Evolutionary conservation across 92 coral and sea anemone species (phyloP).

Genomic region (Phymanthus crucifer): DNA sequence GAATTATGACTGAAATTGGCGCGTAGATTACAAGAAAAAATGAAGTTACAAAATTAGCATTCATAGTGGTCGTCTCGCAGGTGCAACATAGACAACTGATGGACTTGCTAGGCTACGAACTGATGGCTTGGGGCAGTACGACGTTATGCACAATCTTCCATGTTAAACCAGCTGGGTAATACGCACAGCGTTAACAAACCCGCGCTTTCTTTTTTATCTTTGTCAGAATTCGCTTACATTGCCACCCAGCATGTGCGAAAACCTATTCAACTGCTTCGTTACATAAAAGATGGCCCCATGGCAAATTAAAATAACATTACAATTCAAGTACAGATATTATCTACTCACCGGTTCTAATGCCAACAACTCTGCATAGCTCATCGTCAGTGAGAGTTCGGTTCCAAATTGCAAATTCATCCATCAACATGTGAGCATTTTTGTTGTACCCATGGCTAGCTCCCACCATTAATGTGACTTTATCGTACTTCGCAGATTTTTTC

Average conservation of each 20-base stretch:
- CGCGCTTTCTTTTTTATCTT: neutral
- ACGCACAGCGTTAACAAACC: neutral
- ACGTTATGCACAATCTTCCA: too few species aligned
- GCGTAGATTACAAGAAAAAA: too few species aligned
- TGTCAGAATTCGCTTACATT: neutral
- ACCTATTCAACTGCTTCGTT: neutral
- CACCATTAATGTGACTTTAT: conserved; percentile 52
- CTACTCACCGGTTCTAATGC: conserved; percentile 71
- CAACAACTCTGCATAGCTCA: conserved; percentile 59
- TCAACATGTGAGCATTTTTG: conserved; percentile 61
- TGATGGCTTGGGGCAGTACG: too few species aligned
- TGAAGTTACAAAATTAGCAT: too few species aligned
- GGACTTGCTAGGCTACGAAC: too few species aligned
- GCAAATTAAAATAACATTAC: conserved; percentile 10
- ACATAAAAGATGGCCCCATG: neutral
- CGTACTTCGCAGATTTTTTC: neutral
- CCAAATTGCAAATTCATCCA: conserved; percentile 97
- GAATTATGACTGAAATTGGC: too few species aligned
- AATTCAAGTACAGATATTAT: neutral
- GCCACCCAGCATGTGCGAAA: neutral
- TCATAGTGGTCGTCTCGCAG: too few species aligned
- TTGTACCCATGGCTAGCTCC: conserved; percentile 86
- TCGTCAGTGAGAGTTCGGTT: conserved; percentile 41
- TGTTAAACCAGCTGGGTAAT: too few species aligned
- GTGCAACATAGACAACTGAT: too few species aligned